Base-by-base conservation (phyloP, 2,797 vertebrate genomes). In the Hydrolagus colliei region DNA sequence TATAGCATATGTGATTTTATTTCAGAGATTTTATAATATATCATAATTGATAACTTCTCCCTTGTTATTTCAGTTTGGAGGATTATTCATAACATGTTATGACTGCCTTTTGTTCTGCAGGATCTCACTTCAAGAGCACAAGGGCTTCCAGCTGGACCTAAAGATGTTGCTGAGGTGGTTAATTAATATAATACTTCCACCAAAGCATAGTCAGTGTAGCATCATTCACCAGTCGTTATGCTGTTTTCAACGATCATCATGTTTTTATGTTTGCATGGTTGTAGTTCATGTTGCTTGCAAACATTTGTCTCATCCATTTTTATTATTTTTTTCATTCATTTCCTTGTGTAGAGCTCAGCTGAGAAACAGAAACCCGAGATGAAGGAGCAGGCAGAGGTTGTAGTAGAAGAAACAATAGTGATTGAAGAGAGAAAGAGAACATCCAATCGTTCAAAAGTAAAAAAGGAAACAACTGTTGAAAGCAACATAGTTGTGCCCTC, bases 391-490 rank as follows among this genome's bases (percentile, higher is more conserved):
- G 93, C 95, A 90, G 96, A 98, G 93, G 93, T 97, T 92, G 96
- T 96, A 95, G 96, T 96, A 90, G 96, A 96, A 93, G 96, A 98
- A 91, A 94, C 94, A 41, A 88, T 96, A 92, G 93, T 96, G 93
- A 65, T 96, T 89, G 95, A 96, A 90, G 96, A 97, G 90, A 91
- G 95, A 92, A 91, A 92, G 89, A 93, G 90, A 90, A 92, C 91
- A 91, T 92, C 92, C 92, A n/a, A 32, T 65, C 65, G 71, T 84
- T 84, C 79, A 84, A 94, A 92, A 90, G 88, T 91, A 85, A 94
- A 95, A 93, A 91, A 91, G 72, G 86, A 91, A 86, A 74, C 89
- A 86, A 86, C 86, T 0, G 87, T 90, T 35, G 88, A 88, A 20
- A 20, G 63, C 82, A 67, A 85, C 9, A 41, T 35, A 1, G 10